phyloP scores from a whole-genome alignment of 2,888 invertebrate genomes.

The Eudemis profundana region DNA sequence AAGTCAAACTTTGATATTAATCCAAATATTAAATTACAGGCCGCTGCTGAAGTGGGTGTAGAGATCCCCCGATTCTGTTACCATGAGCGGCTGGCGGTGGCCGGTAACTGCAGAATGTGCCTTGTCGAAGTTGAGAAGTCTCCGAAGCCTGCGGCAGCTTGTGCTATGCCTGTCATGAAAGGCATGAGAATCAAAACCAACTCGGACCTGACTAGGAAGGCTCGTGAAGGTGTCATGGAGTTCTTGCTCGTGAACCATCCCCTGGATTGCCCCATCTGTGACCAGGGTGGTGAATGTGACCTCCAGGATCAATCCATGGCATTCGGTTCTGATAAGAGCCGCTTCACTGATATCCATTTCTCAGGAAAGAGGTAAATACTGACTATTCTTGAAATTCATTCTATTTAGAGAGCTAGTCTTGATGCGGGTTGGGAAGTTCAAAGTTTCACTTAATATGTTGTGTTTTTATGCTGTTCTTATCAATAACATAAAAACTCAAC shows the following conservation, averaged over 20 bases:
- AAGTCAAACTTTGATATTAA: not conserved
- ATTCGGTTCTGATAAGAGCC: conserved; percentile 97
- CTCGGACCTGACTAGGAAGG: conserved; percentile 94
- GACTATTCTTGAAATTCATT: not conserved
- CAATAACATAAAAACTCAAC: too few species aligned
- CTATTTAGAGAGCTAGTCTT: too few species aligned
- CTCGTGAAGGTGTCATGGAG: conserved; percentile 97
- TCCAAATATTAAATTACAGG: conserved; percentile 84
- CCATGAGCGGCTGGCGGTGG: conserved; percentile 98
- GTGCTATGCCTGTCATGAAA: conserved; percentile 99
- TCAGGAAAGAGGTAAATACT: conserved; percentile 92
- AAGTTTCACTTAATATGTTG: too few species aligned
- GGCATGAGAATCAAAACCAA: conserved; percentile 99
- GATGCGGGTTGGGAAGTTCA: too few species aligned
- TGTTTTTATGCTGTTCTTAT: too few species aligned
- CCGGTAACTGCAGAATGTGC: conserved; percentile 99
- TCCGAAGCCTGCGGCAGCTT: conserved; percentile 98
- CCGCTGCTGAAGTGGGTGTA: conserved; percentile 96
- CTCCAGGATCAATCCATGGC: conserved; percentile 99
- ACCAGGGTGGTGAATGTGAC: conserved; percentile 98
- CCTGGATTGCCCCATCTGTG: conserved; percentile 99
- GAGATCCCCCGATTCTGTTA: conserved; percentile 99
- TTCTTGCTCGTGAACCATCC: conserved; percentile 99
- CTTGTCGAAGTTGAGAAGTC: conserved; percentile 99
- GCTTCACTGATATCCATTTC: conserved; percentile 96